Base-by-base conservation (phyloP, 2,888 invertebrate genomes). In the Gymnosoma rotundatum region DNA sequence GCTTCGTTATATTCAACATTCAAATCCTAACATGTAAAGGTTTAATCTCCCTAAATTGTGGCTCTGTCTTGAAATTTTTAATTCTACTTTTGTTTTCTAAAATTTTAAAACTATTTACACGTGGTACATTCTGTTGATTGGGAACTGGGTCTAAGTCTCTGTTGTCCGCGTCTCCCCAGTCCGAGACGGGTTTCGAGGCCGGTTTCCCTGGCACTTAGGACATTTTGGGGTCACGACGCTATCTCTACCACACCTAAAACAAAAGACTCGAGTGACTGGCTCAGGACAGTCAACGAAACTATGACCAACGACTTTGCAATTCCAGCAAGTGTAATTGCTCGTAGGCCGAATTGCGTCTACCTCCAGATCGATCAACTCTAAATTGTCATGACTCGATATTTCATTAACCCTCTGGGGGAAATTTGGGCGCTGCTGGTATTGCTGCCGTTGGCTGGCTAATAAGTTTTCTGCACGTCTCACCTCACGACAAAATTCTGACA, bases 101-200 rank as follows among this genome's bases (percentile, higher is more conserved):
- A 58, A 58, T 58, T n/a, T 20, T 42, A 58, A 21, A n/a, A 16
- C 25, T 9, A 25, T 0, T 18, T 5, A 6, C 5, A 7, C 9
- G n/a, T 50, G 5, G 1, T 18, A n/a, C 50, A 5, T 7, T 50
- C n/a, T 50, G 18, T 9, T 50, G 50, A 50, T 18, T 18, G 6
- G 18, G 5, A 50, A 50, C 54, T 54, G 54, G 54, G 25, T 18
- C 8, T 54, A 54, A 14, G 14, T 54, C 25, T 25, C 21, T 1
- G 54, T 54, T 12, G 54, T 21, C 14, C 54, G 25, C 54, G 54
- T 14, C 54, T 54, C 54, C 21, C 54, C 54, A 54, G 54, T 54
- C 12, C 54, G 54, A 25, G 25, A 25, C 25, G 25, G 25, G 25
- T 25, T 25, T 25, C 25, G 25, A 25, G 25, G 25, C 25, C 25